Evolutionary conservation across 2,888 invertebrate species (phyloP).

Genomic region (Scaptomyza cyrtandrae): DNA sequence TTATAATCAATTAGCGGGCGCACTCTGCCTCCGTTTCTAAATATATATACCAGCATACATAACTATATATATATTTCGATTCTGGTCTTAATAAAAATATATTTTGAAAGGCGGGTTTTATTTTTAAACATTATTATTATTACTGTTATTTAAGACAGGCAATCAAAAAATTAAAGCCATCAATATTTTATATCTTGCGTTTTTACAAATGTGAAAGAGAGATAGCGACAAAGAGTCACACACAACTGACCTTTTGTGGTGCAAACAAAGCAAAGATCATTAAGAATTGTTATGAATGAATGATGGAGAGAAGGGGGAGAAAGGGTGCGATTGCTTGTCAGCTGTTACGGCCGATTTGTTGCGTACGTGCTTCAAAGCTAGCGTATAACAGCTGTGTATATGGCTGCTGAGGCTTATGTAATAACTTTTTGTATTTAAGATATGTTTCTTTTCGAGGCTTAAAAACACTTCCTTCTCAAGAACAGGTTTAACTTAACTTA

Average conservation of each 20-base stretch:
- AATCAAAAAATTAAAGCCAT: constrained; percentile 13
- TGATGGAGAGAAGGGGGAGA: background rate
- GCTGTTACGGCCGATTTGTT: constrained; percentile 18
- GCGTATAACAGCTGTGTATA: constrained; percentile 13
- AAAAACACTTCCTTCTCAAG: no score
- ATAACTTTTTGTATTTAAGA: background rate
- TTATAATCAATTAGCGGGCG: constrained; percentile 53
- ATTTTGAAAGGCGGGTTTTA: constrained; percentile 1
- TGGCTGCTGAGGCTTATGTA: background rate
- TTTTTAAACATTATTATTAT: constrained; percentile 32
- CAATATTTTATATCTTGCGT: background rate
- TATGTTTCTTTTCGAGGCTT: background rate
- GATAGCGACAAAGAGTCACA: background rate
- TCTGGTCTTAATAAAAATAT: constrained; percentile 18
- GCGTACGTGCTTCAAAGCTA: constrained; percentile 54
- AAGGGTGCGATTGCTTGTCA: background rate
- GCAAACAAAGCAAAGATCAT: constrained; percentile 10
- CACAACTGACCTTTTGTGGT: constrained; percentile 20
- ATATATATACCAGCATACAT: constrained; percentile 11
- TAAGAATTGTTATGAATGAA: constrained; percentile 8
- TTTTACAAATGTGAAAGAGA: constrained; percentile 2
- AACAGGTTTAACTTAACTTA: no score
- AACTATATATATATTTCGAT: background rate
- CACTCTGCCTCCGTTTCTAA: constrained; percentile 15
- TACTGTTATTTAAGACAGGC: constrained; percentile 26